Base-by-base conservation (phyloP, 2,888 invertebrate genomes). In the Lymantria monacha region DNA sequence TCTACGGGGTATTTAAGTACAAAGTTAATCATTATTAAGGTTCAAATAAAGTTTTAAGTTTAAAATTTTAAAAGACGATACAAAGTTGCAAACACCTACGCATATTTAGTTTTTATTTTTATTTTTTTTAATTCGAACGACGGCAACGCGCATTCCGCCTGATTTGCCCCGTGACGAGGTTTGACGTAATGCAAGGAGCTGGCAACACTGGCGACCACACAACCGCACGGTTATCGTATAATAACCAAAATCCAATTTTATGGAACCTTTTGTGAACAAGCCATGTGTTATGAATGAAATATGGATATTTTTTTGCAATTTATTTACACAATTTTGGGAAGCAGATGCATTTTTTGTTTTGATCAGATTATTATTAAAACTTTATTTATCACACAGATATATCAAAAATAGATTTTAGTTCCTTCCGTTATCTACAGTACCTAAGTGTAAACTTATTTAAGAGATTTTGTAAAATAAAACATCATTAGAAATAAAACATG, bases 151-250 rank as follows among this genome's bases (percentile, higher is more conserved):
- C 69, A 61, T 85, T 84, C 79, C 72, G 76, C 72, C 69, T 77
- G 76, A 85, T 79, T 72, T 67, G 80, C 57, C 69, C 61, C 60
- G 64, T 85, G 86, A 85, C 62, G 72, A 73, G 79, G 64, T 78
- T 72, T 80, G 83, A 81, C 83, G 83, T 85, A 84, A 85, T 74
- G 83, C 83, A 81, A 83, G 85, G 68, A 85, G 85, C 83, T 72
- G 66, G 69, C 60, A 68, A 65, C 68, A 69, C 54, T 58, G 64
- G 53, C 74, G 84, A 79, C 83, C 84, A 81, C 84, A 81, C 82
- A 80, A 55, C 63, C 46, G 57, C 59, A 61, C 60, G 64, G 64
- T 61, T 74, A 75, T 70, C 70, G 54, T 53, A 54, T 74, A 75
- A 76, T 79, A 74, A 78, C 81, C 76, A 70, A 84, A 85, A 84